Evolutionary conservation across 2,113 vertebrate species (phyloP).

Genomic region (Paracanthobrama guichenoti): DNA sequence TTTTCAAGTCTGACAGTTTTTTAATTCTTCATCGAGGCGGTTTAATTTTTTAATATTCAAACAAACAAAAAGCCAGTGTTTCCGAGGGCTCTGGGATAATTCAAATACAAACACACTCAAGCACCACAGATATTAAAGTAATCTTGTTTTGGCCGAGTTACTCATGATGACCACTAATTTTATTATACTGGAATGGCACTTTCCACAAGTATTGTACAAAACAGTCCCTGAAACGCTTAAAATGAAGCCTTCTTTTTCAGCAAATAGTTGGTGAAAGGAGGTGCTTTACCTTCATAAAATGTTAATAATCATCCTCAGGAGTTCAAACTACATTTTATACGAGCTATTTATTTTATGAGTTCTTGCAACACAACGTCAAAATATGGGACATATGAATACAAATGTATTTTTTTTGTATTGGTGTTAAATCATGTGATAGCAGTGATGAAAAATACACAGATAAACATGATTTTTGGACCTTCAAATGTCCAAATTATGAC

Average conservation of each 20-base stretch:
- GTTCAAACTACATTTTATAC: not conserved
- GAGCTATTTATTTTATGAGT: not conserved
- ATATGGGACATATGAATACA: not conserved
- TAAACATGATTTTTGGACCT: not conserved
- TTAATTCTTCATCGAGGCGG: not conserved
- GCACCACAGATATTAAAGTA: constrained; percentile 13
- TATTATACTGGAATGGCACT: not conserved
- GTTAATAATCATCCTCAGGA: not conserved
- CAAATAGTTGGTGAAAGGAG: not conserved
- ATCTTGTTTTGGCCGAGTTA: constrained; percentile 31
- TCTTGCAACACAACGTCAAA: not conserved
- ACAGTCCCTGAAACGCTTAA: not conserved
- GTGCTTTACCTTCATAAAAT: not conserved
- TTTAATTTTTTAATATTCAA: constrained; percentile 4
- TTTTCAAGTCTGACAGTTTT: constrained; percentile 1
- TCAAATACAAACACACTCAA: constrained; percentile 3
- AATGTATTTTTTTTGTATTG: not conserved
- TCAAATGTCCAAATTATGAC: not conserved
- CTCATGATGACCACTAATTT: not conserved
- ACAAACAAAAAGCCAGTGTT: constrained; percentile 14
- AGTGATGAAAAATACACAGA: not conserved
- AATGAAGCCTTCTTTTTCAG: not conserved
- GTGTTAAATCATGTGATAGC: not conserved
- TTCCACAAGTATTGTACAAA: not conserved
- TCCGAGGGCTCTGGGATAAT: constrained; percentile 22